Percentiles rank a stretch among this genome's conserved stretches.
Conservation (phyloP, 2,888 invertebrate genomes). For the Marasmarcha lunaedactyla region DNA sequence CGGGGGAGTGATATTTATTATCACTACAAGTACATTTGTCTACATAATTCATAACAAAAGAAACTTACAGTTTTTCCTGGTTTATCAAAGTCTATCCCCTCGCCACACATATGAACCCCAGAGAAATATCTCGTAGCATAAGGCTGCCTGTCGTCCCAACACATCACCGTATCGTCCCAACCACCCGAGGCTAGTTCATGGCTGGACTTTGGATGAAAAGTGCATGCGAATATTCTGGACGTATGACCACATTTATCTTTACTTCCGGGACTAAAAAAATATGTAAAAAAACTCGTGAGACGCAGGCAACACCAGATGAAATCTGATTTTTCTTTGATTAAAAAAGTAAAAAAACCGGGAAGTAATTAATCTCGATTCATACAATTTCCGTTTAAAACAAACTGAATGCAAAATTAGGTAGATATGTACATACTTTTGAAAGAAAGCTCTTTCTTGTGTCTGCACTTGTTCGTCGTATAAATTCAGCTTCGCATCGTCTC, state of each 20-base stretch:
- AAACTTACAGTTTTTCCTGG: slow-evolving; percentile 48
- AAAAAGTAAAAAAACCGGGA: too few species aligned
- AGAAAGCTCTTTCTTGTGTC: slow-evolving; percentile 72
- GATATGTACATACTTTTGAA: too few species aligned
- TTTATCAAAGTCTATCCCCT: slow-evolving; percentile 74
- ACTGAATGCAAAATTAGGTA: too few species aligned
- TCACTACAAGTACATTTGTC: too few species aligned
- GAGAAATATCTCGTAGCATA: slow-evolving; percentile 68
- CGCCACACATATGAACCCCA: slow-evolving; percentile 75
- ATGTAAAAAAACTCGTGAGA: too few species aligned
- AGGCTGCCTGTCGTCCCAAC: slow-evolving; percentile 77
- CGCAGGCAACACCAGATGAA: too few species aligned
- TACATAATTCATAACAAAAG: too few species aligned
- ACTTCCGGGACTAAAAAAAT: slow-evolving; percentile 46
- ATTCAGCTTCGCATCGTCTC: slow-evolving; percentile 73
- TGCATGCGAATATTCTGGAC: slow-evolving; percentile 73
- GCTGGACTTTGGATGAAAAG: slow-evolving; percentile 74
- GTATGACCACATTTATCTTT: slow-evolving; percentile 70
- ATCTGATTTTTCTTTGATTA: too few species aligned
- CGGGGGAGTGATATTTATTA: too few species aligned
- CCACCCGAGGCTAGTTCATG: slow-evolving; percentile 77
- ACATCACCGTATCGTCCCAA: slow-evolving; percentile 75
- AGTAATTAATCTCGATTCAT: too few species aligned
- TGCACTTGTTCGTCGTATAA: slow-evolving; percentile 78
- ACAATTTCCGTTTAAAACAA: too few species aligned